phyloP scores from a whole-genome alignment of 2,113 vertebrate genomes.

The Pomatorhinus ruficollis region DNA sequence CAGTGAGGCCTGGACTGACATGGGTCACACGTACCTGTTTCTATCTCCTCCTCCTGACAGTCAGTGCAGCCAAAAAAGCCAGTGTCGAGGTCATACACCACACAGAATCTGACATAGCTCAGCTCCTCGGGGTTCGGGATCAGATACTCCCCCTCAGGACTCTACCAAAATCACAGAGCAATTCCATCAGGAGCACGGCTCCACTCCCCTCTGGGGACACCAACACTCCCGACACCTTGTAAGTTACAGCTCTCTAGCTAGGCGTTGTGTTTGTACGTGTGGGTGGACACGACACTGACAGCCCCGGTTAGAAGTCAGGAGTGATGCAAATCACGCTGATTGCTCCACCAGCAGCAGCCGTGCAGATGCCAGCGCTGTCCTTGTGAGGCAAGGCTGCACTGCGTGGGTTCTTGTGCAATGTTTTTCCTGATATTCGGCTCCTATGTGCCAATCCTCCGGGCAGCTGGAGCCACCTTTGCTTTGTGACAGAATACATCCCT shows the following conservation, averaged over 20 bases:
- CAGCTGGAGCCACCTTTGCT: neutral
- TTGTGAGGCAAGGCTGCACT: neutral
- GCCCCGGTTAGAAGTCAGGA: neutral
- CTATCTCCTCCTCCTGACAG: neutral
- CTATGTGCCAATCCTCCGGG: neutral
- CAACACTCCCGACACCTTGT: neutral
- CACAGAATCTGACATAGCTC: conserved; percentile 77
- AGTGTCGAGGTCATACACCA: conserved; percentile 83
- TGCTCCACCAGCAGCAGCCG: neutral
- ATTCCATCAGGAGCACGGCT: neutral
- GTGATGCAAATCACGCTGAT: neutral
- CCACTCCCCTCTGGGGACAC: neutral
- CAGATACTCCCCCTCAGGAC: conserved; percentile 62
- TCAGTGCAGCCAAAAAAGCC: conserved; percentile 5
- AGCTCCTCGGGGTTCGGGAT: conserved; percentile 75
- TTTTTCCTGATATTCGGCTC: neutral
- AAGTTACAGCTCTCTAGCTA: neutral
- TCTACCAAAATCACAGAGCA: conserved; percentile 66
- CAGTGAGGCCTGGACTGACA: neutral
- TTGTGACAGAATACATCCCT: neutral
- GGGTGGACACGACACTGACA: neutral
- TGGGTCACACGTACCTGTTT: neutral
- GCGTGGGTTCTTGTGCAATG: neutral
- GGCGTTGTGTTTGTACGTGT: accelerated
- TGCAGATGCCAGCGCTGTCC: neutral